A percentile compares a stretch with the other conserved stretches of the same genome.
These are phyloP conservation scores for Percopsis transmontana DNA, from an alignment of 2,113 vertebrate genomes.

Conservation along the genomic window DNA sequence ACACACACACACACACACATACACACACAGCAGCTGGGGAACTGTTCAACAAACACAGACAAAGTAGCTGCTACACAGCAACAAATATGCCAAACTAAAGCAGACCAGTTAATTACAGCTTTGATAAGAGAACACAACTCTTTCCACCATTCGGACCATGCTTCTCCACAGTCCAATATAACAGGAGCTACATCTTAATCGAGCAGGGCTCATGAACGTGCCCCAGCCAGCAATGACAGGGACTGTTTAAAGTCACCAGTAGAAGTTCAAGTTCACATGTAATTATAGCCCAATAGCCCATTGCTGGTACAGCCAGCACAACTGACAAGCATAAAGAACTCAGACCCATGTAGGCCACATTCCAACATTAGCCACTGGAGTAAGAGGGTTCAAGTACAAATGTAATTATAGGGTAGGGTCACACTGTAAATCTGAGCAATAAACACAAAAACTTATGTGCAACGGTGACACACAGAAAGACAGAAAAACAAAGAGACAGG, in stretches of 20 bases:
- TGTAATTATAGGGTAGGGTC: conserved; percentile 13
- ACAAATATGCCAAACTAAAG: neutral
- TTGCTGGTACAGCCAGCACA: no score
- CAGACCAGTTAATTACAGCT: neutral
- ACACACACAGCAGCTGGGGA: conserved; percentile 38
- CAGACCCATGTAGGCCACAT: neutral
- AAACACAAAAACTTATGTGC: conserved; percentile 2
- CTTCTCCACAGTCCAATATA: no score
- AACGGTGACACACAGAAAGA: neutral
- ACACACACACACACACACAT: conserved; percentile 24
- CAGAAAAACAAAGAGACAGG: conserved; percentile 2
- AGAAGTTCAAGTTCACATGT: neutral
- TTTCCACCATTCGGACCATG: no score
- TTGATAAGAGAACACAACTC: neutral
- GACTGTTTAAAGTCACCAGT: neutral
- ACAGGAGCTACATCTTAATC: no score
- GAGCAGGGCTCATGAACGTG: neutral
- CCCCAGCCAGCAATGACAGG: neutral
- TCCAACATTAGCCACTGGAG: neutral
- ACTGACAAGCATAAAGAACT: no score
- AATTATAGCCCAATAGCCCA: no score
- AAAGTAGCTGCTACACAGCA: conserved; percentile 27
- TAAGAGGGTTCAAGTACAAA: conserved; percentile 7
- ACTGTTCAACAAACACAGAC: conserved; percentile 35
- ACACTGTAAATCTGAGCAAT: conserved; percentile 9